Percentiles rank a stretch among this genome's conserved stretches.
Evolutionary conservation across 35 echinoderm and acorn worm species (phyloP).

Genomic region (Lytechinus variegatus): DNA sequence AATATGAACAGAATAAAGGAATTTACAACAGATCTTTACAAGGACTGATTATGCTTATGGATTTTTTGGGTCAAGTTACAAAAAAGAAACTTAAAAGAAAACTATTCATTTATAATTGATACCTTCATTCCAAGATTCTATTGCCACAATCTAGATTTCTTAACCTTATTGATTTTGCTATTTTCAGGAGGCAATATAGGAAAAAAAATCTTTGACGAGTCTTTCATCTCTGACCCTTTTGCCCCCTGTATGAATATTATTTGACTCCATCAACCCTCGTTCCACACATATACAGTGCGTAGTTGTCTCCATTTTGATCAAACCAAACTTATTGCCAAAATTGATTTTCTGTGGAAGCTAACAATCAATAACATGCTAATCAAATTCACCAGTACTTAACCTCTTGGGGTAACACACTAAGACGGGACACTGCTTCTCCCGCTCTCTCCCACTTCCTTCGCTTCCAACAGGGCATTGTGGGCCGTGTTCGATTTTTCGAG

Average conservation of each 20-base stretch:
- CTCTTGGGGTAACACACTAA: not conserved
- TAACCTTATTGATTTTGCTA: not conserved
- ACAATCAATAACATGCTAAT: conserved; percentile 51
- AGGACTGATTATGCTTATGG: too few species aligned
- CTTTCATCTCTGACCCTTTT: not conserved
- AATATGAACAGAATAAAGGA: too few species aligned
- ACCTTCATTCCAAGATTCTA: not conserved
- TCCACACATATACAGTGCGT: not conserved
- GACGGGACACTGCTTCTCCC: not conserved
- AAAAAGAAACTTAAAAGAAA: not conserved
- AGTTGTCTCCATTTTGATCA: conserved; percentile 27
- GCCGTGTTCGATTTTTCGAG: conserved; percentile 45
- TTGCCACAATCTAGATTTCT: not conserved
- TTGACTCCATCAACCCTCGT: not conserved
- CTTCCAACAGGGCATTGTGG: not conserved
- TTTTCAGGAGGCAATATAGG: not conserved
- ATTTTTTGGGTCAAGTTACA: too few species aligned
- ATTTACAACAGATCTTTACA: too few species aligned
- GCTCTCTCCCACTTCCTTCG: not conserved
- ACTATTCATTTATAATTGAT: not conserved
- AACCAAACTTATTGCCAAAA: conserved; percentile 47
- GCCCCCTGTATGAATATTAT: not conserved
- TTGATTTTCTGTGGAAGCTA: conserved; percentile 21
- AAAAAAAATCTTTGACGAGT: not conserved
- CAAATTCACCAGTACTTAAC: conserved; percentile 47